These are phyloP conservation scores for Eilema griseolum DNA, from an alignment of 2,888 invertebrate genomes.

Conservation along the genomic window DNA sequence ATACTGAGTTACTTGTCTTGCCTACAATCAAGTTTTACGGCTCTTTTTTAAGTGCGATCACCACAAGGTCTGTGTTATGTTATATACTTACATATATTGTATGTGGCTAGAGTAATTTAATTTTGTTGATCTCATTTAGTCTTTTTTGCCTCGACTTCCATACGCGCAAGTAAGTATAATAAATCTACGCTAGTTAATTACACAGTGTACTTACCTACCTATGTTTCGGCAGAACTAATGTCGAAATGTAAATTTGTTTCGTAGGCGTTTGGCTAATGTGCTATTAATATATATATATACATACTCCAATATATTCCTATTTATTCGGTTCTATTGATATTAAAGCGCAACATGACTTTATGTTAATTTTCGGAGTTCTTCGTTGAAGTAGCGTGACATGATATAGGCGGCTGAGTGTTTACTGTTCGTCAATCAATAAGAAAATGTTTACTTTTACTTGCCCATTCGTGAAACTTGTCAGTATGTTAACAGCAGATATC, in stretches of 20 bases:
- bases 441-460: constrained; percentile 44
- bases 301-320: constrained; percentile 21
- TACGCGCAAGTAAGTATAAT: constrained; percentile 39
- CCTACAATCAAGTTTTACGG: constrained; percentile 45
- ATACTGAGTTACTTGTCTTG: constrained; percentile 32
- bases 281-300: constrained; percentile 23
- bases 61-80: constrained; percentile 38
- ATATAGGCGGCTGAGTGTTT: constrained; percentile 38
- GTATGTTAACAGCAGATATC: constrained; percentile 38
- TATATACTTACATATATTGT: not conserved
- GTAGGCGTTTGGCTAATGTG: constrained; percentile 28
- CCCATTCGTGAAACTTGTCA: constrained; percentile 33
- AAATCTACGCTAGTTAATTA: constrained; percentile 41
- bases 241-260: constrained; percentile 27
- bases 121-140: constrained; percentile 41
- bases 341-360: constrained; percentile 46
- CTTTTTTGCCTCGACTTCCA: constrained; percentile 31
- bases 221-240: constrained; percentile 29
- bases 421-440: constrained; percentile 51
- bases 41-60: constrained; percentile 28
- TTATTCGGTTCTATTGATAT: constrained; percentile 34
- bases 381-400: constrained; percentile 38
- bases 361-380: constrained; percentile 42
- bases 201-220: constrained; percentile 30
- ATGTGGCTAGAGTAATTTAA: constrained; percentile 38